Base-by-base conservation (phyloP, 2,113 vertebrate species). In the Passer montanus region DNA sequence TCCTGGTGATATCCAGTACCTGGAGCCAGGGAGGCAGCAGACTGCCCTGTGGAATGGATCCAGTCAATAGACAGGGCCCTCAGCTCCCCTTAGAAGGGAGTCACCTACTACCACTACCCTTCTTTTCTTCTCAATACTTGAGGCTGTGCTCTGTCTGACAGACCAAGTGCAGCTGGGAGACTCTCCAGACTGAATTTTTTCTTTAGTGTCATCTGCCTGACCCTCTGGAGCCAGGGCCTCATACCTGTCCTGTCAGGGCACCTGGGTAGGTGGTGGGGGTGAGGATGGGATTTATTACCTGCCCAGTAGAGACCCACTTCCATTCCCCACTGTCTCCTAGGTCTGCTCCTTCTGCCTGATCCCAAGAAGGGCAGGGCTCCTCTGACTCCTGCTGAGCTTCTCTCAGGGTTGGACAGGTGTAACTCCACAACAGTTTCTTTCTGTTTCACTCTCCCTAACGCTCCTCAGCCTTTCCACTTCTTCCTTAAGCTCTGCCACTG, bases 41-140 rank as follows among this genome's bases (percentile, higher is more conserved):
- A 28, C 39, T 44, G n/a, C 19, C 31, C 59, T n/a, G 31, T n/a
- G 47, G 23, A 16, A 52, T 23, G 24, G 15, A 13, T 44, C 39
- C 0, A 0, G 39, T 39, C 39, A 1, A 53, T 6, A 43, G 1
- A 30, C 35, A 33, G 58, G 30, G 35, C 30, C 35, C 35, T 52
- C 37, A 22, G 19, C 22, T 63, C 47, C 47, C 18, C 59, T 43
- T 8, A 50, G 37, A 43, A 50, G 30, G 30, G 35, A 52, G 23
- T 39, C 74, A 26, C 21, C 46, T 33, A 50, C 28, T 50, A 50
- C 28, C 30, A 43, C 10, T 52, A 27, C 30, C 18, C 14, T 63
- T 52, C 58, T 77, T 41, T 63, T 63, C 56, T 77, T 33, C 30
- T 21, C 8, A 52, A 8, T 22, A n/a, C 46, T 78, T 78, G 47